Evolutionary conservation across 2,797 vertebrate genomes (phyloP).

Genomic region (Chiloscyllium punctatum): DNA sequence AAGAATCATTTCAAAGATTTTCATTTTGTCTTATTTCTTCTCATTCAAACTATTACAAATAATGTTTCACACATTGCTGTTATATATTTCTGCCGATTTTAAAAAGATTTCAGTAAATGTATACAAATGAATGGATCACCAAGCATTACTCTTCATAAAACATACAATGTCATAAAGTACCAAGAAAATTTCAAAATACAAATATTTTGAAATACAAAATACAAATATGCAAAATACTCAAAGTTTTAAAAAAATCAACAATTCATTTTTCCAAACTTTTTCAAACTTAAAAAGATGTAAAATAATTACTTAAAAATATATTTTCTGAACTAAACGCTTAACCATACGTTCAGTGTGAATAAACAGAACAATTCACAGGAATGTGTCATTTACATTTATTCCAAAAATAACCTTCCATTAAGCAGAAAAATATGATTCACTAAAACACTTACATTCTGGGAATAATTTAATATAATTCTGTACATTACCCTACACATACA

Average conservation of each 20-base stretch:
- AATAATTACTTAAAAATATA: neutral
- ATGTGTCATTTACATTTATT: neutral
- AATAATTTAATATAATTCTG: neutral
- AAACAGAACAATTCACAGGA: neutral
- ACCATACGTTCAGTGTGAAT: neutral
- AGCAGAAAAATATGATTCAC: neutral
- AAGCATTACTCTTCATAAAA: neutral
- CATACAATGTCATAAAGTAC: neutral
- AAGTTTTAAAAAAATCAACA: neutral
- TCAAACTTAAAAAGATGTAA: neutral
- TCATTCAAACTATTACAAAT: neutral
- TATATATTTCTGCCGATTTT: neutral
- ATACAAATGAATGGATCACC: slow-evolving; percentile 4
- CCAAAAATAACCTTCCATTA: neutral
- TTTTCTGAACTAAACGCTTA: neutral
- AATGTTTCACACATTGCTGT: neutral
- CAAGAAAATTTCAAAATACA: neutral
- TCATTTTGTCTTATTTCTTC: neutral
- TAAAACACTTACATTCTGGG: neutral
- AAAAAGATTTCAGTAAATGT: neutral
- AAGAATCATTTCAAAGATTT: slow-evolving; percentile 41
- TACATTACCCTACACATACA: slow-evolving; percentile 1
- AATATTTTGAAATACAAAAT: neutral
- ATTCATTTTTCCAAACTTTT: neutral
- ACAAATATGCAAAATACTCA: neutral